Percentiles rank a stretch among this genome's conserved stretches.
phyloP scores from a whole-genome alignment of 2,888 invertebrate genomes.

The Thelaira solivaga region DNA sequence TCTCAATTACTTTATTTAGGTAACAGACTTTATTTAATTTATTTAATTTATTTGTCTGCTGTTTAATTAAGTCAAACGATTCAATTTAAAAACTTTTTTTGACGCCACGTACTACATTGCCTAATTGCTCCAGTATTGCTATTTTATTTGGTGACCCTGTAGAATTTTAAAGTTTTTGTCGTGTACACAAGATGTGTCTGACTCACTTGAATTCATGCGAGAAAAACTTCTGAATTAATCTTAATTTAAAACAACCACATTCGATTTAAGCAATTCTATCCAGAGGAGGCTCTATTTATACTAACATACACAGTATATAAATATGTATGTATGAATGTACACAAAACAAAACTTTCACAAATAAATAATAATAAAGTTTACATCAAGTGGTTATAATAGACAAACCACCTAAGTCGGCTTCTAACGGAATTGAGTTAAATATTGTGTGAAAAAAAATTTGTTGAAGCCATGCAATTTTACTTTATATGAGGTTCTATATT shows the following conservation, averaged over 20 bases:
- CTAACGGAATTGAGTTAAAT: too few relatives aligned
- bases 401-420: too few relatives aligned
- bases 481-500: too few relatives aligned
- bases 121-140: constrained; percentile 8
- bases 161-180: not conserved
- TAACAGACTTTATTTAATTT: not conserved
- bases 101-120: not conserved
- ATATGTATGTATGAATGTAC: too few relatives aligned
- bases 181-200: constrained; percentile 26
- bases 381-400: too few relatives aligned
- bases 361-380: too few relatives aligned
- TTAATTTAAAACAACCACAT: constrained; percentile 42
- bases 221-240: constrained; percentile 40
- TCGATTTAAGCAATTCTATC: constrained; percentile 41
- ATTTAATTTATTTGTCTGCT: constrained; percentile 27
- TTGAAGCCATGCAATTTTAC: too few relatives aligned
- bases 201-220: constrained; percentile 11
- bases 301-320: too few relatives aligned
- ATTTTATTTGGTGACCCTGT: constrained; percentile 15
- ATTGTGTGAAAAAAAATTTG: too few relatives aligned
- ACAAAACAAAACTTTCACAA: too few relatives aligned
- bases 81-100: too few relatives aligned
- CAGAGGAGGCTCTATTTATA: constrained; percentile 46
- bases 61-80: constrained; percentile 6
- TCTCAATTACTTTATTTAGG: not conserved